A percentile compares a stretch with the other conserved stretches of the same genome.
phyloP scores from a whole-genome alignment of 1,140 invertebrate genomes.

The Acromyrmex heyeri region DNA sequence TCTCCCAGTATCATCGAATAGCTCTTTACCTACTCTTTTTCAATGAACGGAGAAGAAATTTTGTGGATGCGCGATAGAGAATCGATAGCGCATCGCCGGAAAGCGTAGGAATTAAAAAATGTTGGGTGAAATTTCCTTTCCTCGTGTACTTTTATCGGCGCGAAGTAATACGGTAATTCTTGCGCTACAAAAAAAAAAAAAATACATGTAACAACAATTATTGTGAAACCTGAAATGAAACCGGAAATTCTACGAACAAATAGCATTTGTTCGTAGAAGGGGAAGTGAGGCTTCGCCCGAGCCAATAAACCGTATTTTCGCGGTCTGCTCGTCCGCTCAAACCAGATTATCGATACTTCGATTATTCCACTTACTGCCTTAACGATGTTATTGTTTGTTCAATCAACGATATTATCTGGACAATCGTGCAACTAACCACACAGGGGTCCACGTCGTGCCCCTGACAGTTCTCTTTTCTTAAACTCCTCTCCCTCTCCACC shows the following conservation, averaged over 20 bases:
- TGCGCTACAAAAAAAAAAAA: neutral
- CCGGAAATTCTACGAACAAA: constrained; percentile 64
- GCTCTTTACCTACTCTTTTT: constrained; percentile 29
- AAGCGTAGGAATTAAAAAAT: constrained; percentile 36
- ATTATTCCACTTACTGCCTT: constrained; percentile 67
- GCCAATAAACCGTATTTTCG: constrained; percentile 66
- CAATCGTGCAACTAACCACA: constrained; percentile 52
- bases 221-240: constrained; percentile 3
- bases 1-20: constrained; percentile 48
- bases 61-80: neutral
- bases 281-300: constrained; percentile 48
- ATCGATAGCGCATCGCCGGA: constrained; percentile 8
- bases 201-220: constrained; percentile 56
- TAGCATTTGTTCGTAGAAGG: constrained; percentile 54
- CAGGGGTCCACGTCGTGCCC: constrained; percentile 21
- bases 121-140: constrained; percentile 4
- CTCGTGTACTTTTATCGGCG: constrained; percentile 9
- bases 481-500: neutral
- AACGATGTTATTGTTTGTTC: constrained; percentile 74
- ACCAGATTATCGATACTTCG: constrained; percentile 71
- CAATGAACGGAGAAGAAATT: constrained; percentile 34
- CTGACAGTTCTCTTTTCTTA: constrained; percentile 9
- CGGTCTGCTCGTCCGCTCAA: constrained; percentile 56
- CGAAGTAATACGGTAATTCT: constrained; percentile 17
- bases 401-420: constrained; percentile 65